A percentile compares a stretch with the other conserved stretches of the same genome.
These are phyloP conservation scores for Dynastes maya DNA, from an alignment of 2,888 invertebrate species.

Conservation along the genomic window DNA sequence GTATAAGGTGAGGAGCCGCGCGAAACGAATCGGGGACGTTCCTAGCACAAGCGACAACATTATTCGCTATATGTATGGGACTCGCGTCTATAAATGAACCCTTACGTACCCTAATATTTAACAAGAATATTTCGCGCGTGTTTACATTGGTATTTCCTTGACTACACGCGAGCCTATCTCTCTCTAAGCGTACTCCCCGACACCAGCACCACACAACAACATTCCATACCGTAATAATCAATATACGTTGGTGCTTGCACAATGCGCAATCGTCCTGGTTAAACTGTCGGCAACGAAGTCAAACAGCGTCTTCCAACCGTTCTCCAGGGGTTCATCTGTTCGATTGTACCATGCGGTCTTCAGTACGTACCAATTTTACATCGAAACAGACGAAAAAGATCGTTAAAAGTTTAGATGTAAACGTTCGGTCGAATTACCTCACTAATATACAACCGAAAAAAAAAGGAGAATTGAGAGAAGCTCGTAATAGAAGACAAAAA, in stretches of 20 bases:
- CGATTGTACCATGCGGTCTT: constrained; percentile 13
- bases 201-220: constrained; percentile 9
- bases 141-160: constrained; percentile 37
- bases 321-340: neutral
- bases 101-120: too few relatives aligned
- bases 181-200: neutral
- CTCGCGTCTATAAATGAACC: too few relatives aligned
- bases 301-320: constrained; percentile 12
- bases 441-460: too few relatives aligned
- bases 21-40: too few relatives aligned
- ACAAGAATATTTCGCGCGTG: neutral
- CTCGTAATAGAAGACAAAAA: constrained; percentile 4
- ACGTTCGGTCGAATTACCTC: neutral
- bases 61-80: too few relatives aligned
- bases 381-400: neutral
- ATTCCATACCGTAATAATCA: constrained; percentile 32
- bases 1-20: too few relatives aligned
- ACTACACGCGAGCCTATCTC: neutral
- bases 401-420: neutral
- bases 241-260: constrained; percentile 38
- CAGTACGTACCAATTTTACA: neutral
- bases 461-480: neutral
- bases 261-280: constrained; percentile 40
- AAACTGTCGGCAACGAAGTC: constrained; percentile 22
- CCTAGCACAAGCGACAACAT: too few relatives aligned